Evolutionary conservation across 2,888 invertebrate genomes (phyloP).

Genomic region (Chirona hameri): DNA sequence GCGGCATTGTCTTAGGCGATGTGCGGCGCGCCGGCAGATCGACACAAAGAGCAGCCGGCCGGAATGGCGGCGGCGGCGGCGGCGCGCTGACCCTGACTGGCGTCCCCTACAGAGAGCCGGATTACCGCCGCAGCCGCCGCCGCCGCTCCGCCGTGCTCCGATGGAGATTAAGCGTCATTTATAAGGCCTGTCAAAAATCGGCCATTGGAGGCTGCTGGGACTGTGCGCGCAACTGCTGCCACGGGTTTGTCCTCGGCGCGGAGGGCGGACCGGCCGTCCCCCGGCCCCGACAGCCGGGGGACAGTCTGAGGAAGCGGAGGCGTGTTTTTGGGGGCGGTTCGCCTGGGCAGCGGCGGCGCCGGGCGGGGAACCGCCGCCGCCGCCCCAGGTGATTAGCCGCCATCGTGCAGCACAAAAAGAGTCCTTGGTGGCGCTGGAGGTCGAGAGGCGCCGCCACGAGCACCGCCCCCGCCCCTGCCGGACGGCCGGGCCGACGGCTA

Average conservation of each 20-base stretch:
- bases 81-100: neutral
- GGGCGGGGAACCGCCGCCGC: neutral
- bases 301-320: neutral
- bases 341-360: neutral
- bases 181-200: neutral
- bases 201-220: neutral
- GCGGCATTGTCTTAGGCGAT: constrained; percentile 4
- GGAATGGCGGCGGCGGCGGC: neutral
- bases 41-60: neutral
- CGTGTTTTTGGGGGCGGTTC: neutral
- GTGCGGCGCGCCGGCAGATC: neutral
- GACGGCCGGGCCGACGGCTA: neutral
- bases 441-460: neutral
- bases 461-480: neutral
- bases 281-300: neutral
- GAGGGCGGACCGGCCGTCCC: neutral
- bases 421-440: constrained; percentile 26
- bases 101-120: neutral
- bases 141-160: neutral
- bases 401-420: constrained; percentile 8
- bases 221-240: neutral
- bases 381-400: neutral
- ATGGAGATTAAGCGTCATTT: constrained; percentile 25
- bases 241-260: neutral
- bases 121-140: neutral